Evolutionary conservation across 2,113 vertebrate genomes (phyloP).

Genomic region (Anthoscopus minutus): DNA sequence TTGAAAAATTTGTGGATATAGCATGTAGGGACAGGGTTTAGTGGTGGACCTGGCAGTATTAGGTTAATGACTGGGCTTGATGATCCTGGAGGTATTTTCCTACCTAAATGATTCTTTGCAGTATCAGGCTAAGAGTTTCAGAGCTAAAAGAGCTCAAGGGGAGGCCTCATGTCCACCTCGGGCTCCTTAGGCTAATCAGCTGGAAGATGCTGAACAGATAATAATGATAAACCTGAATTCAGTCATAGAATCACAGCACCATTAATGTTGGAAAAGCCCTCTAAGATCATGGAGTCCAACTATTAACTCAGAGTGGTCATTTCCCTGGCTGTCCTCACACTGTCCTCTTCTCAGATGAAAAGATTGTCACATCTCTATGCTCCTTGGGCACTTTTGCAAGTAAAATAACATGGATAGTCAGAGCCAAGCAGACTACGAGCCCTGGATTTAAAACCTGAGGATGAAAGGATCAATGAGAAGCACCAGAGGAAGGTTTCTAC

Average conservation of each 20-base stretch:
- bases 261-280: not conserved
- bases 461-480: not conserved
- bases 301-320: not conserved
- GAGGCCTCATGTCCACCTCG: accelerated
- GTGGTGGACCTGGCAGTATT: not conserved
- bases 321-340: not conserved
- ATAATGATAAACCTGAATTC: not conserved
- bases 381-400: not conserved
- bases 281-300: not conserved
- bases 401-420: not conserved
- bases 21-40: not conserved
- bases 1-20: not conserved
- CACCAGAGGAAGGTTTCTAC: not conserved
- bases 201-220: not conserved
- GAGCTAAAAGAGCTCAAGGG: not conserved
- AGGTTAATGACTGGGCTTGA: not conserved
- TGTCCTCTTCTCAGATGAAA: not conserved
- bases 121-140: not conserved
- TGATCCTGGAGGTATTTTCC: not conserved
- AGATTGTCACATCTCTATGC: not conserved
- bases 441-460: not conserved
- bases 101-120: not conserved
- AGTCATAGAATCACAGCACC: not conserved
- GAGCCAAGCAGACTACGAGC: not conserved
- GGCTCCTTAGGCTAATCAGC: not conserved